These are phyloP conservation scores for Auanema freiburgensis DNA, from an alignment of 2,888 invertebrate genomes.

Conservation along the genomic window DNA sequence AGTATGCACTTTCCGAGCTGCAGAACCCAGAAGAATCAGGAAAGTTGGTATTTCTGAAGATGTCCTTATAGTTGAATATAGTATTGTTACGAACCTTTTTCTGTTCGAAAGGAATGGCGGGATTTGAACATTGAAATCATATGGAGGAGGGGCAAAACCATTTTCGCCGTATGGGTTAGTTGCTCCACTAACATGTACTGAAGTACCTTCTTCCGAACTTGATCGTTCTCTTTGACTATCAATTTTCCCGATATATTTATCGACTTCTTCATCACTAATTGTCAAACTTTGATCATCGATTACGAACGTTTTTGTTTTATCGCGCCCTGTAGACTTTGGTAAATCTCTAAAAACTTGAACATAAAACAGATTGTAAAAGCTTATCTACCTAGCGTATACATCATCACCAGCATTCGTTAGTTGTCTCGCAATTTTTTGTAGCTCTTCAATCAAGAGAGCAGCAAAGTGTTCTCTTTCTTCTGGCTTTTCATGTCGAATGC, in stretches of 20 bases:
- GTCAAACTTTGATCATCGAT: constrained; percentile 8
- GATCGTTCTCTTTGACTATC: too few species aligned
- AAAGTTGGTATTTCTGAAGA: constrained; percentile 2
- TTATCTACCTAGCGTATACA: constrained; percentile 9
- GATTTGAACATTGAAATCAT: constrained; percentile 14
- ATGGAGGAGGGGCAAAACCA: constrained; percentile 39
- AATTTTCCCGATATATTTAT: constrained; percentile 8
- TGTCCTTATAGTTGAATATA: not conserved
- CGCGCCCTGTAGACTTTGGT: not conserved
- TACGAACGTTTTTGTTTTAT: not conserved
- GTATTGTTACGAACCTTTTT: not conserved
- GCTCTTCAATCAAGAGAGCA: not conserved
- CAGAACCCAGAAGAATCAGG: constrained; percentile 18
- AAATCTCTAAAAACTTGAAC: constrained; percentile 11
- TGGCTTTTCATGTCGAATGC: constrained; percentile 7
- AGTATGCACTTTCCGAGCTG: constrained; percentile 17
- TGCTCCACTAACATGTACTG: too few species aligned
- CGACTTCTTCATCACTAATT: constrained; percentile 19
- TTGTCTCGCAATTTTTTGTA: constrained; percentile 10
- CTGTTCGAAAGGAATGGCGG: constrained; percentile 1
- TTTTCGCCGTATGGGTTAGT: constrained; percentile 25
- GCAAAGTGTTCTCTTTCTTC: constrained; percentile 12
- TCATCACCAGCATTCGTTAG: not conserved
- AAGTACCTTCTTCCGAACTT: too few species aligned
- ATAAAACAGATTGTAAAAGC: not conserved